Conservation (phyloP, 2,888 invertebrate species). For the Caenorhabditis macrosperma region DNA sequence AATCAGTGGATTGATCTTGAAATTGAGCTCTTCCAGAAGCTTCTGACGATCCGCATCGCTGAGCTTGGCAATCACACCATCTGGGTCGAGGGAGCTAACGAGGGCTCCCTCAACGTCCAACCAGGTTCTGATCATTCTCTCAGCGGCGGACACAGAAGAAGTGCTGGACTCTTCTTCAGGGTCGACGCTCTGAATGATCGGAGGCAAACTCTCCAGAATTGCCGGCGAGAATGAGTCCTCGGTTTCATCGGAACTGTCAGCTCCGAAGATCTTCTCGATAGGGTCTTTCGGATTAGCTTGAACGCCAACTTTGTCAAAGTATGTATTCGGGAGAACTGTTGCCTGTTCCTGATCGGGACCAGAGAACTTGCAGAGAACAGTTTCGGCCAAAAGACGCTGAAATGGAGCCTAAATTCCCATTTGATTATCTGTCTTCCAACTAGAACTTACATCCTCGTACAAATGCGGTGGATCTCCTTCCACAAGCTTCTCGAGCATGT, state of each 20-base stretch:
- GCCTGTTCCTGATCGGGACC: conserved; percentile 4
- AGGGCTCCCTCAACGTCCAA: conserved; percentile 38
- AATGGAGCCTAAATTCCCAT: conserved; percentile 5
- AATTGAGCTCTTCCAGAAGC: conserved; percentile 36
- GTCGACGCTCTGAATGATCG: not conserved
- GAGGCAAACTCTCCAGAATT: conserved; percentile 12
- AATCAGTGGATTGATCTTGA: conserved; percentile 43
- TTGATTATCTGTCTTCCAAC: not conserved
- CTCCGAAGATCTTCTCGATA: conserved; percentile 23
- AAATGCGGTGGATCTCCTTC: not conserved
- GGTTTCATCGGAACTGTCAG: not conserved
- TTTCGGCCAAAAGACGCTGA: conserved; percentile 20
- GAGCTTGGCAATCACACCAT: conserved; percentile 36
- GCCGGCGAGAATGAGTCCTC: conserved; percentile 10
- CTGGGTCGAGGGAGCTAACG: conserved; percentile 6
- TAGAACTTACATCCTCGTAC: conserved; percentile 21
- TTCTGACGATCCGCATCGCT: conserved; percentile 27
- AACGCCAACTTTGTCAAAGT: conserved; percentile 7
- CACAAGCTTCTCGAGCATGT: not conserved
- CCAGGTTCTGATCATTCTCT: conserved; percentile 39
- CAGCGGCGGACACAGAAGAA: not conserved
- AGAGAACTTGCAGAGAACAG: conserved; percentile 19
- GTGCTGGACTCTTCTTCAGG: not conserved
- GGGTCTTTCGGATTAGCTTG: conserved; percentile 6
- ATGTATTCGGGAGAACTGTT: not conserved